A percentile compares a stretch with the other conserved stretches of the same genome.
Conservation (phyloP, 2,888 invertebrate genomes). For the Yponomeuta plumbellus region DNA sequence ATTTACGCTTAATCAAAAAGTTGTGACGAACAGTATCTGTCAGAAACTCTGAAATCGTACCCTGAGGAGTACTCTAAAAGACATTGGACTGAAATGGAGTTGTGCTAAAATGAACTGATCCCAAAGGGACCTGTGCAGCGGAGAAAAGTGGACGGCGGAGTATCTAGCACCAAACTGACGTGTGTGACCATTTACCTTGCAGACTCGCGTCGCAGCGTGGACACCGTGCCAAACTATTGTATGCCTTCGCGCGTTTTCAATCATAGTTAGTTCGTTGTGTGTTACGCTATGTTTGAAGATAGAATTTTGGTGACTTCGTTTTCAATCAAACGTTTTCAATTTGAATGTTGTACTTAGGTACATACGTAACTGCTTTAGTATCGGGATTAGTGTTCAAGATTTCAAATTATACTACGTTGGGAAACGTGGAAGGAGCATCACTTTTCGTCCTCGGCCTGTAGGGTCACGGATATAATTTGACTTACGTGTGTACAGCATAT, state of each 20-base stretch:
- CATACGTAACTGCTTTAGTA: too few species aligned
- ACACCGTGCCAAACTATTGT: slow-evolving; percentile 49
- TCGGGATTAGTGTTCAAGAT: too few species aligned
- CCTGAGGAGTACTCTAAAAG: background rate
- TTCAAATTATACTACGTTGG: too few species aligned
- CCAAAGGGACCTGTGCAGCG: background rate
- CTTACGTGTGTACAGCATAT: too few species aligned
- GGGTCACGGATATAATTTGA: too few species aligned
- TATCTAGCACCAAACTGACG: slow-evolving; percentile 41
- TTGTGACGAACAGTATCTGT: background rate
- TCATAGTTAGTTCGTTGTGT: background rate
- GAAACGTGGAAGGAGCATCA: too few species aligned
- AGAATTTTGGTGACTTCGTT: too few species aligned
- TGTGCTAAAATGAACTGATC: background rate
- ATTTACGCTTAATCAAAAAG: background rate
- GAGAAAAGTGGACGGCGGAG: background rate
- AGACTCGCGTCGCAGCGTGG: slow-evolving; percentile 53
- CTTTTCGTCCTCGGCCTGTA: too few species aligned
- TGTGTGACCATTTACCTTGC: slow-evolving; percentile 67
- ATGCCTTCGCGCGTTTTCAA: slow-evolving; percentile 11
- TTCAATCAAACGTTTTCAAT: too few species aligned
- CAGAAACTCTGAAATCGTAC: background rate
- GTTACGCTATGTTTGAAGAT: background rate
- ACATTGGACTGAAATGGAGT: background rate
- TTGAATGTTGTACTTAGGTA: too few species aligned